phyloP scores from a whole-genome alignment of 2,888 invertebrate species.

The Scaptomyza caliginosa region DNA sequence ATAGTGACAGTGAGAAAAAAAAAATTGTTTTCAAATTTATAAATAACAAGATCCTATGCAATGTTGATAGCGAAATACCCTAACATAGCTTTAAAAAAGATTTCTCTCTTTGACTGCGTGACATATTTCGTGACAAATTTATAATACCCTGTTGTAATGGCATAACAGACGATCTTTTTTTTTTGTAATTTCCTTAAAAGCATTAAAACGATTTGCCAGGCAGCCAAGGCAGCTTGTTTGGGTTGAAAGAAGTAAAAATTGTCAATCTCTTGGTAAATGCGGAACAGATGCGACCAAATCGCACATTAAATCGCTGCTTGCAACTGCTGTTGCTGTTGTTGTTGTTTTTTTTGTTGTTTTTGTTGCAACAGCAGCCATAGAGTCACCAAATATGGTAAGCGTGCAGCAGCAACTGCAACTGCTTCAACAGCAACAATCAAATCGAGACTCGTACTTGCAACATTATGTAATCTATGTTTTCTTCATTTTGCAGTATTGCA shows the following conservation, averaged over 20 bases:
- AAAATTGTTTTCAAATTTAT: conserved; percentile 11
- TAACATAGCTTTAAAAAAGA: neutral
- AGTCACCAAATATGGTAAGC: conserved; percentile 56
- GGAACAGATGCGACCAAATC: conserved; percentile 63
- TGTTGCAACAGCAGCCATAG: conserved; percentile 36
- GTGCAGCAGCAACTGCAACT: conserved; percentile 25
- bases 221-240: conserved; percentile 40
- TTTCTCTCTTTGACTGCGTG: neutral
- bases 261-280: conserved; percentile 60
- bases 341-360: neutral
- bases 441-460: conserved; percentile 31
- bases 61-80: conserved; percentile 1
- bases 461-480: conserved; percentile 56
- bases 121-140: conserved; percentile 6
- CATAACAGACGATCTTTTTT: conserved; percentile 20
- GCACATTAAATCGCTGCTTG: conserved; percentile 47
- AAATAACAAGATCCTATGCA: conserved; percentile 16
- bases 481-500: conserved; percentile 17
- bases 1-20: conserved; percentile 24
- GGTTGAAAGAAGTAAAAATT: conserved; percentile 45
- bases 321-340: conserved; percentile 27
- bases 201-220: conserved; percentile 73
- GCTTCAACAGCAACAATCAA: conserved; percentile 24
- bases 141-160: conserved; percentile 1
- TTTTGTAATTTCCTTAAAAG: conserved; percentile 74